phyloP scores from a whole-genome alignment of 1,140 invertebrate genomes.

The Mizuhopecten yessoensis region DNA sequence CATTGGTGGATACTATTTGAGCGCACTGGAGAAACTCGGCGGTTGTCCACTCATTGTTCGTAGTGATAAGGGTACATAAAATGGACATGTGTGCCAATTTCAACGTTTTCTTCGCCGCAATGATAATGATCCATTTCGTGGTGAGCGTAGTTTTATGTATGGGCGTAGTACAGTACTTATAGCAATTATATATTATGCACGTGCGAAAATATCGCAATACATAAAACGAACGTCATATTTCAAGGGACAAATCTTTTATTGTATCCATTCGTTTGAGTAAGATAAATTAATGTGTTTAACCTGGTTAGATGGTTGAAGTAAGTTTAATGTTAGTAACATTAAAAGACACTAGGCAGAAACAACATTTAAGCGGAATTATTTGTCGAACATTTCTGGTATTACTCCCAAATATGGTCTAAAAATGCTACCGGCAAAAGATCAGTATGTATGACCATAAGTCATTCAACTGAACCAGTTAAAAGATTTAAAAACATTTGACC shows the following conservation, averaged over 20 bases:
- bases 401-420: no score
- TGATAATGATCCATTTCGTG: background rate
- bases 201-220: no score
- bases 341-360: no score
- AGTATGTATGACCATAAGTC: no score
- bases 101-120: background rate
- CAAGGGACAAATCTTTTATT: no score
- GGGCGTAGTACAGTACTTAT: slow-evolving; percentile 51
- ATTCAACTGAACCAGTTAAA: no score
- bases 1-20: slow-evolving; percentile 64
- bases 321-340: slow-evolving; percentile 50
- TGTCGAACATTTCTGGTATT: no score
- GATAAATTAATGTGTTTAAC: slow-evolving; percentile 42
- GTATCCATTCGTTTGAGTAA: no score
- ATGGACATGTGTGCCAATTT: slow-evolving; percentile 44
- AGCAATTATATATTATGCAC: slow-evolving; percentile 49
- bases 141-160: slow-evolving; percentile 47
- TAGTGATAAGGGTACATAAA: slow-evolving; percentile 69
- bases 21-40: slow-evolving; percentile 52
- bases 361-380: no score
- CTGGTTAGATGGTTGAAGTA: slow-evolving; percentile 43
- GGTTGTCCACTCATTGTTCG: slow-evolving; percentile 61
- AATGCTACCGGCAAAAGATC: no score
- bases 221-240: no score
- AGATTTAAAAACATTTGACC: no score